These are phyloP conservation scores for Pyrgus malvae DNA, from an alignment of 2,888 invertebrate genomes.

Conservation along the genomic window DNA sequence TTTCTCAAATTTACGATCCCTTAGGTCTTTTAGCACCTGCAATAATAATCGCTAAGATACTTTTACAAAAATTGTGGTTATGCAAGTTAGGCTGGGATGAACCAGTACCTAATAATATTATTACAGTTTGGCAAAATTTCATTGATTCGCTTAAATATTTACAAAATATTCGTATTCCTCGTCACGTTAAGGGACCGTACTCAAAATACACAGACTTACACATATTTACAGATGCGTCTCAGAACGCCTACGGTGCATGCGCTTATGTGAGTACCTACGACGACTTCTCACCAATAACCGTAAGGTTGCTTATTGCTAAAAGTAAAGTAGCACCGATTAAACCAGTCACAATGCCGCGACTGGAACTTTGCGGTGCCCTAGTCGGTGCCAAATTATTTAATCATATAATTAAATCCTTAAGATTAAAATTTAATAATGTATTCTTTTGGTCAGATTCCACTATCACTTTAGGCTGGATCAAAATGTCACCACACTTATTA, in stretches of 20 bases:
- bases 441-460: slow-evolving; percentile 3
- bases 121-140: slow-evolving; percentile 11
- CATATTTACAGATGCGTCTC: slow-evolving; percentile 13
- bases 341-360: neutral
- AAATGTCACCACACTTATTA: neutral
- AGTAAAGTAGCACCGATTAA: neutral
- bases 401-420: neutral
- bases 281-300: neutral
- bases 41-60: neutral
- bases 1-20: neutral
- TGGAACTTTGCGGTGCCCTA: neutral
- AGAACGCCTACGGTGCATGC: slow-evolving; percentile 28
- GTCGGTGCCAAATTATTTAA: slow-evolving; percentile 1
- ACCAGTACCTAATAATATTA: neutral
- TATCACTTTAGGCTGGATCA: neutral
- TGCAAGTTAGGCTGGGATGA: neutral
- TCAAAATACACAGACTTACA: neutral
- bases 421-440: neutral
- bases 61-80: neutral
- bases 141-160: slow-evolving; percentile 5
- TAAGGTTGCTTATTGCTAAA: neutral
- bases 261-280: slow-evolving; percentile 15
- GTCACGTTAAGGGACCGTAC: slow-evolving; percentile 5
- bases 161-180: slow-evolving; percentile 13
- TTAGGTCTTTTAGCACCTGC: neutral